A percentile compares a stretch with the other conserved stretches of the same genome.
These are phyloP conservation scores for Cantharis lateralis DNA, from an alignment of 2,888 invertebrate species.

Conservation along the genomic window DNA sequence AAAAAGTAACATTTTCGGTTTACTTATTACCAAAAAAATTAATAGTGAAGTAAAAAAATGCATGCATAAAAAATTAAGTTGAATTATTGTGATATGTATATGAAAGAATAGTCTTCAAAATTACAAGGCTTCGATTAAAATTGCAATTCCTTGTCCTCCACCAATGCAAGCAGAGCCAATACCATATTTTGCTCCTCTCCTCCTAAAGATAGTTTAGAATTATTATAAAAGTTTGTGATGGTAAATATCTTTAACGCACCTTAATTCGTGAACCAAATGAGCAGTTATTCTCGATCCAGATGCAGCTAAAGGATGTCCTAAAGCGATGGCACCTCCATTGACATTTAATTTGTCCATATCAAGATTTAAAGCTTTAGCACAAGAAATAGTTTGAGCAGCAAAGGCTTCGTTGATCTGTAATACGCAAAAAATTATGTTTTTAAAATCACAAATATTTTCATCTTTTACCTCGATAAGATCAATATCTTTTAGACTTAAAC, in stretches of 20 bases:
- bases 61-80: neutral
- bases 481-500: conserved; percentile 81
- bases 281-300: conserved; percentile 91
- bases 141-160: conserved; percentile 96
- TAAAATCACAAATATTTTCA: neutral
- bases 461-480: conserved; percentile 85
- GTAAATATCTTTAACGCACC: conserved; percentile 58
- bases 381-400: conserved; percentile 91
- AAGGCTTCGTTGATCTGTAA: conserved; percentile 97
- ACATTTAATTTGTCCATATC: conserved; percentile 89
- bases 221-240: neutral
- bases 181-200: conserved; percentile 81
- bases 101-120: conserved; percentile 2
- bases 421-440: conserved; percentile 8
- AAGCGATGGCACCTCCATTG: conserved; percentile 94
- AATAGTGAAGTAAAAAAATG: neutral
- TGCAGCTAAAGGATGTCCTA: conserved; percentile 97
- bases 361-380: conserved; percentile 85
- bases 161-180: conserved; percentile 98
- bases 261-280: conserved; percentile 89
- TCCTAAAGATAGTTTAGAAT: conserved; percentile 59
- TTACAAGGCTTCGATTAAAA: conserved; percentile 81
- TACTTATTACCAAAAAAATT: neutral
- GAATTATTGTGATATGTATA: neutral
- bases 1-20: neutral